Evolutionary conservation across 1,140 invertebrate genomes (phyloP).

Genomic region (Goniozus legneri): DNA sequence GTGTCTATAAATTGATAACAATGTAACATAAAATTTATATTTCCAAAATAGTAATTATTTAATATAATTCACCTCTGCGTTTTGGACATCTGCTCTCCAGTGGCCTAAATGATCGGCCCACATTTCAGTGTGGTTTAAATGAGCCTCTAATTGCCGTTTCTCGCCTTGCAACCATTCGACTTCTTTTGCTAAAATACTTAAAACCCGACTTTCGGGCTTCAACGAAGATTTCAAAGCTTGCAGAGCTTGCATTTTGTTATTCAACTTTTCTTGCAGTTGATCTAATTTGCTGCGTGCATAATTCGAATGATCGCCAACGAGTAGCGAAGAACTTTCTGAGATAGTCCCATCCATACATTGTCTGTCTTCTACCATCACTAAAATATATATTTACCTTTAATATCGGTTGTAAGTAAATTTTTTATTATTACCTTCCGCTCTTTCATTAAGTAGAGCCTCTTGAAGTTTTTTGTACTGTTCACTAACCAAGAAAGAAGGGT

Average conservation of each 20-base stretch:
- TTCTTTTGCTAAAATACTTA: slow-evolving; percentile 75
- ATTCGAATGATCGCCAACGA: slow-evolving; percentile 77
- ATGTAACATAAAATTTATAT: slow-evolving; percentile 1
- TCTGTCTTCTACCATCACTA: slow-evolving; percentile 18
- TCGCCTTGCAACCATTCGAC: slow-evolving; percentile 77
- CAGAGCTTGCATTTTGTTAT: slow-evolving; percentile 78
- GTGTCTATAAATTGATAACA: slow-evolving; percentile 51
- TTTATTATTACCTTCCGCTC: slow-evolving; percentile 52
- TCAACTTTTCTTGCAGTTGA: slow-evolving; percentile 74
- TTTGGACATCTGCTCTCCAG: slow-evolving; percentile 80
- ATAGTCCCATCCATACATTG: slow-evolving; percentile 36
- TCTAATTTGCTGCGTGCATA: slow-evolving; percentile 78
- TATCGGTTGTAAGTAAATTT: neutral
- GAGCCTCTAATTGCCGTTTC: slow-evolving; percentile 73
- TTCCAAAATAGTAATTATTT: slow-evolving; percentile 5
- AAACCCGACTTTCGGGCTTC: slow-evolving; percentile 72
- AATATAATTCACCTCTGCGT: slow-evolving; percentile 63
- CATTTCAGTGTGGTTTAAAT: slow-evolving; percentile 79
- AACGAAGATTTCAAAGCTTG: slow-evolving; percentile 71
- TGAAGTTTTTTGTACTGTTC: slow-evolving; percentile 78
- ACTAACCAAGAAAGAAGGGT: slow-evolving; percentile 82
- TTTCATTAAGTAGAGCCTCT: slow-evolving; percentile 66
- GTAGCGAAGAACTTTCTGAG: slow-evolving; percentile 42
- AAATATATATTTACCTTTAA: neutral
- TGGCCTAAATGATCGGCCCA: slow-evolving; percentile 85